phyloP scores from a whole-genome alignment of 2,113 vertebrate species.

The Smithornis capensis region DNA sequence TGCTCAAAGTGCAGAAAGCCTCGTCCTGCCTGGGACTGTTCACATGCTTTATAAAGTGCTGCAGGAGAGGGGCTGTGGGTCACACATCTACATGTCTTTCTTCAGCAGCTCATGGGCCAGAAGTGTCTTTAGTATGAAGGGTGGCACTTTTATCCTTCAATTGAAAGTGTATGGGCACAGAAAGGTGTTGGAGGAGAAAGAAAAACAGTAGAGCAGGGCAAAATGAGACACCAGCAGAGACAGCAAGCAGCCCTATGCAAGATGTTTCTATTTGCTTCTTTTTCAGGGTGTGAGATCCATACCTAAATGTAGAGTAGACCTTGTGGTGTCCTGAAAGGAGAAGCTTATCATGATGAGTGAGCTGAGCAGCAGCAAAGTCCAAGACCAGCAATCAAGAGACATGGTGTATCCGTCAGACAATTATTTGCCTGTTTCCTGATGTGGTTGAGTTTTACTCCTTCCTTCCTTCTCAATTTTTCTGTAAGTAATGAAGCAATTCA shows the following conservation, averaged over 20 bases:
- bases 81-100: not conserved
- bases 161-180: not conserved
- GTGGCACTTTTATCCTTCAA: not conserved
- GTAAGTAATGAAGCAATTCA: constrained; percentile 29
- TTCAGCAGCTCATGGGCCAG: not conserved
- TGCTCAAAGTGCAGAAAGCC: not conserved
- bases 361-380: not conserved
- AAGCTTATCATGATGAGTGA: not conserved
- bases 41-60: not conserved
- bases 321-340: not conserved
- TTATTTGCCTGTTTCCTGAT: constrained; percentile 4
- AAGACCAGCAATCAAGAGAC: not conserved
- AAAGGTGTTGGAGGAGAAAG: not conserved
- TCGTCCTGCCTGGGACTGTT: not conserved
- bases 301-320: not conserved
- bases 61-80: rapidly evolving
- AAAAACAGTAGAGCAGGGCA: not conserved
- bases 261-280: not conserved
- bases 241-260: not conserved
- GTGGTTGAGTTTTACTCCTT: not conserved
- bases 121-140: not conserved
- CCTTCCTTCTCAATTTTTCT: not conserved
- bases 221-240: not conserved
- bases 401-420: not conserved
- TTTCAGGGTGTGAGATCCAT: not conserved